Base-by-base conservation (phyloP, 2,797 vertebrate genomes). In the Poliocrania exsul region DNA sequence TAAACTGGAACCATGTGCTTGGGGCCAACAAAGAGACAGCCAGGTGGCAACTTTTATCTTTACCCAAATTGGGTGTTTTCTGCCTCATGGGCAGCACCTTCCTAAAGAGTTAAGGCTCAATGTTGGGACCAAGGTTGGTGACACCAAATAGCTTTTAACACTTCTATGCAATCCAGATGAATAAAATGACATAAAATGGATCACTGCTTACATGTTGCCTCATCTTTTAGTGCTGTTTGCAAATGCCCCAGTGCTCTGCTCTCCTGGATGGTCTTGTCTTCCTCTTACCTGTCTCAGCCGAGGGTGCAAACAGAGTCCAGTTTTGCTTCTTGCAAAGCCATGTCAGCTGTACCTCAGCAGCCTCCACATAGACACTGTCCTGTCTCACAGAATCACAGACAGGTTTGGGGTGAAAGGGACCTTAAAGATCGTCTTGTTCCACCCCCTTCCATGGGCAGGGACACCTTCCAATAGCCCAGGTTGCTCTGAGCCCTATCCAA, bases 371-470 rank as follows among this genome's bases (percentile, higher is more conserved):
- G 24, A 17, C 24, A 12, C 10, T 23, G 25, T 10, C 13, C 38
- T 18, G 2, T 2, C 13, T 17, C 37, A 26, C 44, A 44, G 4
- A 20, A 33, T 24, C 15, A 9, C 18, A 23, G 6, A 4, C 11
- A 6, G 31, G 9, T 54, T 42, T 61, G 33, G 21, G 47, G 1
- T 21, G 40, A 5, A 3, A 23, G 7, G 12, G 33, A 42, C 33
- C 7, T 47, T 3, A 31, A 54, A 60, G 0, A 0, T 0, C 53
- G 35, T 3, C 33, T 1, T 1, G 0, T 21, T 0, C n/a, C 60
- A 18, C 16, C 24, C 38, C 24, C 33, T 40, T 46, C 24, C 67
- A 29, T 29, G 60, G 29, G 58, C 75, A 60, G 60, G 33, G 67
- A 66, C 85, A 8, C 47, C 47, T 88, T 1, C 69, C 69, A 18